A percentile compares a stretch with the other conserved stretches of the same genome.
Conservation (phyloP, 2,888 invertebrate species). For the Gortyna flavago region DNA sequence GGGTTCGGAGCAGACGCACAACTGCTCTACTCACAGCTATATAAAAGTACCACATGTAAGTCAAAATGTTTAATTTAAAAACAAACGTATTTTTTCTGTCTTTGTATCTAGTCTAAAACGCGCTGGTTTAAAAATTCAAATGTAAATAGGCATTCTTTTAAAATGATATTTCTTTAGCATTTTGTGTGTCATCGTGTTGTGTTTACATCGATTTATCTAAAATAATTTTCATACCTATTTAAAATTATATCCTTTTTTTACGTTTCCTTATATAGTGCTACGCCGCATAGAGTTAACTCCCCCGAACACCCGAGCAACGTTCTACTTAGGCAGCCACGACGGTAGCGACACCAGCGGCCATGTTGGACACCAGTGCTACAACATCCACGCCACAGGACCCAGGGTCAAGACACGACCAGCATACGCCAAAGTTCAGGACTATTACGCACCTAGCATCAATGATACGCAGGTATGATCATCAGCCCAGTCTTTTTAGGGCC, state of each 20-base stretch:
- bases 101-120: no score
- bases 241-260: not conserved
- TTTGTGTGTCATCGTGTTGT: not conserved
- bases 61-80: no score
- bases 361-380: conserved; percentile 77
- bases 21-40: conserved; percentile 89
- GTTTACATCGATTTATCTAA: not conserved
- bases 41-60: conserved; percentile 82
- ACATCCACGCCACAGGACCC: conserved; percentile 81
- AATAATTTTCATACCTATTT: not conserved
- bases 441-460: conserved; percentile 90
- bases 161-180: no score
- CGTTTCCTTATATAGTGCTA: conserved; percentile 76
- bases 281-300: conserved; percentile 84
- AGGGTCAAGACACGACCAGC: conserved; percentile 84
- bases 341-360: conserved; percentile 61
- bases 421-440: conserved; percentile 90
- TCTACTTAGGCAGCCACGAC: conserved; percentile 79
- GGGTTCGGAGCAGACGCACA: conserved; percentile 91
- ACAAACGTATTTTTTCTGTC: no score
- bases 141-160: not conserved
- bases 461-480: conserved; percentile 86
- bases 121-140: not conserved
- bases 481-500: not conserved
- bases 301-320: conserved; percentile 73